Base-by-base conservation (phyloP, 2,888 invertebrate species). In the Didymodactylos carnosus region DNA sequence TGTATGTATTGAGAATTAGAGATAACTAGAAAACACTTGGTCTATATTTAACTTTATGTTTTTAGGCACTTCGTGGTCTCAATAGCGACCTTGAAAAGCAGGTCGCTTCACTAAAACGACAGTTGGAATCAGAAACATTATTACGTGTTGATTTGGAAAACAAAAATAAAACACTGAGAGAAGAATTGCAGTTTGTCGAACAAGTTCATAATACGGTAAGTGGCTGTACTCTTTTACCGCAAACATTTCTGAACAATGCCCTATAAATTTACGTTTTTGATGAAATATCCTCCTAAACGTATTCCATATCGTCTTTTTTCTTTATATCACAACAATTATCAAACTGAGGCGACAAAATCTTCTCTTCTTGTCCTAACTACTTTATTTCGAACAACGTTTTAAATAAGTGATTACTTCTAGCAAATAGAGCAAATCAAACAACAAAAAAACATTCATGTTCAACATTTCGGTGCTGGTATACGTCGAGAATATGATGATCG, bases 91-190 rank as follows among this genome's bases (percentile, higher is more conserved):
- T 93, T 73, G 88, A 89, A 77, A 89, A 89, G 76, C 88, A 90
- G 78, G 85, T 92, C 78, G 90, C 89, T 0, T 89, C 90, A 78
- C 87, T 91, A 40, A 89, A 91, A 79, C 92, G 91, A 82, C 90
- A 91, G 79, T 85, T 95, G 72, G 95, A 97, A 81, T 91, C 92
- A 76, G 97, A 98, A 86, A 92, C 92, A 72, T 84, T 98, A 77
- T 89, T 90, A 76, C 88, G 95, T 78, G 91, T 95, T 77, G 94
- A 95, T 82, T 87, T 94, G 79, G 94, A 98, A 85, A 95, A 95
- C 83, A 76, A 82, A 40, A 76, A 83, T 62, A 69, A 71, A 29
- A 76, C 88, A 89, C 73, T 88, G 91, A 89, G 90, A 78, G 95
- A 97, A 82, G 94, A 95, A 80, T 85, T 93, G 72, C 88, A 88